Base-by-base conservation (phyloP, 2,113 vertebrate species). In the Carollia perspicillata region DNA sequence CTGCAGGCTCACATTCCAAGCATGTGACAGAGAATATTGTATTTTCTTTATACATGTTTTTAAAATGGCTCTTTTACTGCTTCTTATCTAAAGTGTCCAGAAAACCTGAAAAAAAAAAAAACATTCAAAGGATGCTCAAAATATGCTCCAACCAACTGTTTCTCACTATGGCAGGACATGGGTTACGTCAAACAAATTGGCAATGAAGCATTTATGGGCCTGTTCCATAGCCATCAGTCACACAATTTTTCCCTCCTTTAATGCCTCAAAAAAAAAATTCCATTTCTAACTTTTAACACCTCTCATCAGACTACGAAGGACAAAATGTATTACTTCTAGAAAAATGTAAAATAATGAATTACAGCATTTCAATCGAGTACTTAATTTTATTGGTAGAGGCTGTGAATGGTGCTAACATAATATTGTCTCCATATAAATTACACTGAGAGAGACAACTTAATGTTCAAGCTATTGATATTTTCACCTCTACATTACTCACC, bases 331-430 rank as follows among this genome's bases (percentile, higher is more conserved):
- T 93, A 91, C 92, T 80, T 93, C 94, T 93, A 74, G 72, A 63
- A 80, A 53, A 97, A 93, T 94, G 89, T 87, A 97, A 96, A 97
- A 84, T 74, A 80, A 94, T 90, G 90, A 97, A 60, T 86, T 90
- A 89, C 4, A 94, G 84, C 23, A 93, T 96, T 97, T 93, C 68
- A 95, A 13, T 40, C 86, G 75, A 35, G n/a, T 44, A 96, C 79
- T 97, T 96, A 63, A 95, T 92, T 89, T 94, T 93, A 97, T 60
- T 97, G 97, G 97, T 90, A 95, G 94, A 85, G 13, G 60, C 20
- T 49, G 44, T 49, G 55, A 96, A 95, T 60, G 63, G 96, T 53
- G 84, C 94, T 98, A 97, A 97, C 68, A 86, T 20, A 0, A 0
- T 95, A 84, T 44, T 91, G n/a, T 42, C 89, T 92, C 78, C 33